Percentiles rank a stretch among this genome's conserved stretches.
Conservation (phyloP, 2,113 vertebrate genomes). For the Lonchura striata region DNA sequence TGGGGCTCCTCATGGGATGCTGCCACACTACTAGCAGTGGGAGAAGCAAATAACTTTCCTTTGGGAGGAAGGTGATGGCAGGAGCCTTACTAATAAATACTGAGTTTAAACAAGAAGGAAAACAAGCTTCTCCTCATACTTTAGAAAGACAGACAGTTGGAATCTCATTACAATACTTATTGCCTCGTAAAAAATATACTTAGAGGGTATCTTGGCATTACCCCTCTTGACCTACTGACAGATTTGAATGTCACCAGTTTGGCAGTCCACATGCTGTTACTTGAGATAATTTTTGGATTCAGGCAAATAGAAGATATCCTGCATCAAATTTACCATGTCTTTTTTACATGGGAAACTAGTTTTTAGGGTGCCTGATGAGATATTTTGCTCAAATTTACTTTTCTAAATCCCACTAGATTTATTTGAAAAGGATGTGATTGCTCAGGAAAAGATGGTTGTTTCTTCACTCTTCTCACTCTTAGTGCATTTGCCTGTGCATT, state of each 20-base stretch:
- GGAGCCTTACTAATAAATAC: background rate
- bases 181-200: background rate
- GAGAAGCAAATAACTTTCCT: background rate
- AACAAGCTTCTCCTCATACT: background rate
- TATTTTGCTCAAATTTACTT: background rate
- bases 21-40: background rate
- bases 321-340: background rate
- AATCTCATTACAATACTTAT: background rate
- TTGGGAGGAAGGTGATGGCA: background rate
- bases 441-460: background rate
- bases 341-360: background rate
- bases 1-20: rapidly evolving
- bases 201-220: background rate
- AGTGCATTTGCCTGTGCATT: background rate
- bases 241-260: background rate
- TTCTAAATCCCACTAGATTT: background rate
- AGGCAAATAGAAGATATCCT: background rate
- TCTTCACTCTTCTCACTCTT: background rate
- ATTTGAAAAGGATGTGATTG: background rate
- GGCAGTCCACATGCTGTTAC: background rate
- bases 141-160: background rate
- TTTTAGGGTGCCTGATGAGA: background rate
- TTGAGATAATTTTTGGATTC: background rate
- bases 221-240: background rate
- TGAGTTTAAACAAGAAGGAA: background rate